phyloP scores from a whole-genome alignment of 2,113 vertebrate species.

The Tylochromis polylepis region DNA sequence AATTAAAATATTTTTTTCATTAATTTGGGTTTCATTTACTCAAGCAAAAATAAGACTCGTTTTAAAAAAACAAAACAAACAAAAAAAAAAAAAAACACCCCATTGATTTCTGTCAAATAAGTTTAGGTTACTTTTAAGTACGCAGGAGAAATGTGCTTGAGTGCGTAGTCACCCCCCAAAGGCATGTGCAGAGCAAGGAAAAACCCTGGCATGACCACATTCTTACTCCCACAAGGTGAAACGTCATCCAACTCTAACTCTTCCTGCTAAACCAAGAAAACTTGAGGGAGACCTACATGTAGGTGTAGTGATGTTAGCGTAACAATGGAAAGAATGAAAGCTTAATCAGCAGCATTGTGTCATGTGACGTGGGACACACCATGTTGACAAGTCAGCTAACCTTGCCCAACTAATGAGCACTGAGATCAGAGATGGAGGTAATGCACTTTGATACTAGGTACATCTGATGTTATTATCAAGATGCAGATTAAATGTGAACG shows the following conservation, averaged over 20 bases:
- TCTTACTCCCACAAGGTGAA: not conserved
- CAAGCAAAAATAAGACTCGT: not conserved
- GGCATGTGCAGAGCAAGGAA: not conserved
- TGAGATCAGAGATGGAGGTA: not conserved
- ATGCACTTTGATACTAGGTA: not conserved
- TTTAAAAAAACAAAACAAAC: not conserved
- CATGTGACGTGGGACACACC: not conserved
- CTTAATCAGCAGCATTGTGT: not conserved
- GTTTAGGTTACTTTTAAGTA: not conserved
- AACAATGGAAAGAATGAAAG: not conserved
- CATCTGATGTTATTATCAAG: not conserved
- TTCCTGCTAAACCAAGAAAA: not conserved
- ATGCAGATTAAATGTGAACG: not conserved
- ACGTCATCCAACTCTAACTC: not conserved
- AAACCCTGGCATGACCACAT: not conserved
- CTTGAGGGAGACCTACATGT: not conserved
- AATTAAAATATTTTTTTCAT: not conserved
- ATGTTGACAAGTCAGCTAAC: not conserved
- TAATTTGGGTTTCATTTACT: not conserved
- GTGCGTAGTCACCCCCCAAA: not conserved
- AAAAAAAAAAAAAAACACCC: too few species aligned
- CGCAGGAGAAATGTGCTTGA: not conserved
- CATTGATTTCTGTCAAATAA: not conserved
- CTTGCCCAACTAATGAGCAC: not conserved
- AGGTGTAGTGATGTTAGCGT: not conserved